These are phyloP conservation scores for Mastigias papua DNA, from an alignment of 30 jellyfish, hydroid and myxozoan genomes.

Conservation along the genomic window DNA sequence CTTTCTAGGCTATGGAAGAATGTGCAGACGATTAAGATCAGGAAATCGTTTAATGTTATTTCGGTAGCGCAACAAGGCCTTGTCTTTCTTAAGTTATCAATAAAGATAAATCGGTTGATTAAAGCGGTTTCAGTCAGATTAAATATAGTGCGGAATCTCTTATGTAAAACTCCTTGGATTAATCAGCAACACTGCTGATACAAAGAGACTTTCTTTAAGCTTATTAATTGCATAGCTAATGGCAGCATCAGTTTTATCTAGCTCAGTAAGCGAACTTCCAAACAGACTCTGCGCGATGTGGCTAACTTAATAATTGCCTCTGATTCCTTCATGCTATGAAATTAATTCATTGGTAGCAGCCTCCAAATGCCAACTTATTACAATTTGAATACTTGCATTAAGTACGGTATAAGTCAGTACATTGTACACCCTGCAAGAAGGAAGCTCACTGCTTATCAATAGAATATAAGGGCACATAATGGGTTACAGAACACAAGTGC, in stretches of 20 bases:
- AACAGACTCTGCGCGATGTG: conserved; percentile 12
- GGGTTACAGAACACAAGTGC: too few relatives aligned
- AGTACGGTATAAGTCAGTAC: background rate
- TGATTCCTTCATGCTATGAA: background rate
- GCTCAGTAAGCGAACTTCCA: conserved; percentile 48
- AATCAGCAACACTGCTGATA: conserved; percentile 27
- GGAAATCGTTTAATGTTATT: conserved; percentile 73
- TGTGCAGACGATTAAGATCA: conserved; percentile 24
- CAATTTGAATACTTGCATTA: background rate
- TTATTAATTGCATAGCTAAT: conserved; percentile 33
- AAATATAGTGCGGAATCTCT: conserved; percentile 32
- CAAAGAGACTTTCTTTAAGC: conserved; percentile 43
- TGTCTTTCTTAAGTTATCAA: conserved; percentile 19
- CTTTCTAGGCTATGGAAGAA: conserved; percentile 5
- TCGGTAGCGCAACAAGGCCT: conserved; percentile 42
- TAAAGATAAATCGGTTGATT: conserved; percentile 42
- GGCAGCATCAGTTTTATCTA: conserved; percentile 28
- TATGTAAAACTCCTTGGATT: conserved; percentile 20
- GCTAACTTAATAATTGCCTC: conserved; percentile 10
- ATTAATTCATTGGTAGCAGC: background rate
- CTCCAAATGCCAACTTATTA: background rate
- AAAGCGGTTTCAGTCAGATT: conserved; percentile 37
- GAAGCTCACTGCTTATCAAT: too few relatives aligned
- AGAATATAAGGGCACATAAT: too few relatives aligned
- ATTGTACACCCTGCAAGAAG: too few relatives aligned